Base-by-base conservation (phyloP, 2,797 vertebrate species). In the Falco columbarius region DNA sequence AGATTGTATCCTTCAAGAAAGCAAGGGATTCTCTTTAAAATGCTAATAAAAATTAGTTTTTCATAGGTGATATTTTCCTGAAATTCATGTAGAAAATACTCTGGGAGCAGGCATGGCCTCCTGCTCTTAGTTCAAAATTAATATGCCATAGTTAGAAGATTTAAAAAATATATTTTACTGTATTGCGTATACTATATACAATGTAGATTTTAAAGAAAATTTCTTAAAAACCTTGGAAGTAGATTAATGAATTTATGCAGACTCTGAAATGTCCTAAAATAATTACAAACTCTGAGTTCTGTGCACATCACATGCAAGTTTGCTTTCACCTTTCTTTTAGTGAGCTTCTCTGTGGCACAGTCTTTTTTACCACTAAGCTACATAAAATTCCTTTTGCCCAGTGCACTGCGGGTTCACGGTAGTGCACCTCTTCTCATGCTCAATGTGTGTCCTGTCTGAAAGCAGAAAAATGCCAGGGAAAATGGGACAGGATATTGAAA, bases 401-500 rank as follows among this genome's bases (percentile, higher is more conserved):
- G 46, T 44, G 68, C 8, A 10, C 81, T 94, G 89, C 84, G 71
- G 68, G 66, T 40, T 66, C 55, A 44, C 87, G 87, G 94, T 87
- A 87, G 87, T 59, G 52, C 65, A 67, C 44, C 44, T 89, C 94
- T 87, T 38, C 79, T 56, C 70, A n/a, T 63, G 70, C 38, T 7
- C 26, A 63, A 34, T 46, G 29, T 20, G 8, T 68, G 90, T 70
- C 44, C 54, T 30, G 3, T 23, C 52, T 77, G 56, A 83, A 76
- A 88, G 72, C 42, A 67, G 72, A 59, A 56, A 82, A 91, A 81
- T 80, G 34, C 59, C 12, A 20, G 3, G 75, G 82, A 88, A 95
- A 96, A 90, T 81, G 80, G 87, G 94, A 61, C 75, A 88, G 80
- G 72, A 77, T 77, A 21, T 65, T 74, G 90, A 94, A 90, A 88